Conservation (phyloP, 2,888 invertebrate genomes). For the Agrypnus murinus region DNA sequence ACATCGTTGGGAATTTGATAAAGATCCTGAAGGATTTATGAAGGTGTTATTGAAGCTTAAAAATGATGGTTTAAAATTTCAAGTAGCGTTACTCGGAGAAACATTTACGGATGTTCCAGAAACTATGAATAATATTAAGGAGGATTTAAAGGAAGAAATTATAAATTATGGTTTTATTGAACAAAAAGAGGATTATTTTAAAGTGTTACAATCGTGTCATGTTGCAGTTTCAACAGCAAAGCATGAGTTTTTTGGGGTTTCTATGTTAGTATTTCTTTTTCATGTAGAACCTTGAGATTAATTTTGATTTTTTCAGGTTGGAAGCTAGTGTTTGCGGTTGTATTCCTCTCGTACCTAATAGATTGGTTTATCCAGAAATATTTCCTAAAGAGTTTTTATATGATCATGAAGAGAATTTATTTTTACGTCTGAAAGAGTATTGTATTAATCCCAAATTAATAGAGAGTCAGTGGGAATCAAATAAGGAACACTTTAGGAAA, state of each 20-base stretch:
- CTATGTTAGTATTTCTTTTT: constrained; percentile 75
- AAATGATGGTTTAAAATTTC: constrained; percentile 74
- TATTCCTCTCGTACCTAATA: constrained; percentile 80
- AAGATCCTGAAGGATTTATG: constrained; percentile 80
- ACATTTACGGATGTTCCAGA: constrained; percentile 76
- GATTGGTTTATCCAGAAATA: constrained; percentile 83
- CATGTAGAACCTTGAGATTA: too few relatives aligned
- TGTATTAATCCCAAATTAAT: constrained; percentile 71
- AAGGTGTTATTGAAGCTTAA: constrained; percentile 72
- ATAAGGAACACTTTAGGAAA: background rate
- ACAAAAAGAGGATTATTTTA: constrained; percentile 75
- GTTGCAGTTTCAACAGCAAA: constrained; percentile 82
- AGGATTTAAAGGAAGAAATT: constrained; percentile 71
- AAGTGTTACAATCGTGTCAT: constrained; percentile 74
- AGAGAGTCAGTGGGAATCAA: constrained; percentile 60
- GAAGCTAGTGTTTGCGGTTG: constrained; percentile 83
- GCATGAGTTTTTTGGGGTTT: constrained; percentile 86
- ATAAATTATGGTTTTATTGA: constrained; percentile 77
- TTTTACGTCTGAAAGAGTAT: constrained; percentile 73
- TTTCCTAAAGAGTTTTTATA: constrained; percentile 78
- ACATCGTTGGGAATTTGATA: constrained; percentile 87
- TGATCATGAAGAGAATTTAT: constrained; percentile 75
- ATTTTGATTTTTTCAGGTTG: constrained; percentile 71
- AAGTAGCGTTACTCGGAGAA: constrained; percentile 78
- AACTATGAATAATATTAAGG: constrained; percentile 75